Evolutionary conservation across 1,140 invertebrate genomes (phyloP), one percentile per base, ranked within the genome.

Genomic region (Cardiocondyla obscurior): DNA sequence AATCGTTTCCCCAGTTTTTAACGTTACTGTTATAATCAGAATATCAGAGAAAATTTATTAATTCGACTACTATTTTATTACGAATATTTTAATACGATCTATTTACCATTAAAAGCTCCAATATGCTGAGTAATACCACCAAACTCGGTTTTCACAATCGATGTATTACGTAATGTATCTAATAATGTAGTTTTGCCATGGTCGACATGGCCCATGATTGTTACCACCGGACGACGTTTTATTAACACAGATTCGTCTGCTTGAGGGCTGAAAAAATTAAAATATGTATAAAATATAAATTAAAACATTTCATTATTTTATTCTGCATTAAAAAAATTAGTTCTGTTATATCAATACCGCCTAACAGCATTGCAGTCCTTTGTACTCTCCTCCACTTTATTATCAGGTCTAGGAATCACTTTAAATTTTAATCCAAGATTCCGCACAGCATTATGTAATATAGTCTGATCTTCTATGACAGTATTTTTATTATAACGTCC

Each of bases 51-150:
- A 33, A 67, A 65, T 25, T 39, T 69, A 16, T 67, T 42, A 33
- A 36, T 30, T 19, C 19, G 42, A 70, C n/a, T 55, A 44, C n/a
- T n/a, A n/a, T n/a, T n/a, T n/a, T 25, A 51, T 51, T 28, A 60
- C 46, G 10, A 16, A 70, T 49, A 83, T 57, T 62, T 51, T n/a
- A 58, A 22, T 19, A 30, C 30, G 3, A 81, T 51, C 5, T 53
- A 55, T 70, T 74, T 92, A 96, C 96, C 97, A 91, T 97, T 97
- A 94, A 99, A 99, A 44, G 99, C 99, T 83, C 99, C 99, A 92
- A 99, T 99, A 93, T 99, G 99, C 93, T 99, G 99, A 0, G 99
- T 99, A 55, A 99, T 99, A 19, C 99, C 99, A n/a, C 99, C 99
- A 94, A 99, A 99, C 95, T 99, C 99, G 46, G 96, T 95, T 22